A percentile compares a stretch with the other conserved stretches of the same genome.
phyloP scores from a whole-genome alignment of 2,113 vertebrate species.

The Steatornis caripensis region DNA sequence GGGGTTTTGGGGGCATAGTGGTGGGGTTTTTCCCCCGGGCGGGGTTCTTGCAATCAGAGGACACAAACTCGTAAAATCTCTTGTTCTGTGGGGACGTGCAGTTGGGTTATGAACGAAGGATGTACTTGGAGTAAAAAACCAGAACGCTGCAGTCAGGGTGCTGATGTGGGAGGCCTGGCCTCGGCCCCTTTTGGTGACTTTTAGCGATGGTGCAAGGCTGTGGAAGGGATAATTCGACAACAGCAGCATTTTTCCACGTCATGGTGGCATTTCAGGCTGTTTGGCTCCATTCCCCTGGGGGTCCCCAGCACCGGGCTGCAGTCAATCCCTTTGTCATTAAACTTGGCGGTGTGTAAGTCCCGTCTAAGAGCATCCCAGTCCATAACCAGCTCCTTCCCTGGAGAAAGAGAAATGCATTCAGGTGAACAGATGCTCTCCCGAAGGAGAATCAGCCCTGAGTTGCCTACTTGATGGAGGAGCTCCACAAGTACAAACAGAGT shows the following conservation, averaged over 20 bases:
- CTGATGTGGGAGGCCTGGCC: neutral
- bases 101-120: neutral
- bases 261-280: neutral
- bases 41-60: neutral
- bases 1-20: too few species aligned
- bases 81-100: neutral
- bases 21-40: neutral
- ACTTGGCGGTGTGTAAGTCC: neutral
- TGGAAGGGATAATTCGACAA: neutral
- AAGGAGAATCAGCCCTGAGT: neutral
- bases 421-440: neutral
- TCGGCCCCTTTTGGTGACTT: neutral
- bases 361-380: neutral
- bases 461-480: neutral
- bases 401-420: neutral
- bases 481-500: neutral
- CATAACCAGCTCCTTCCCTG: neutral
- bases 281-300: neutral
- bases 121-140: neutral
- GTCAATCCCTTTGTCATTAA: neutral
- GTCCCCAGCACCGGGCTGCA: neutral
- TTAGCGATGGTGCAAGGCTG: fast-evolving
- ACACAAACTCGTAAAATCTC: neutral
- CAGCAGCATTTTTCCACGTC: neutral
- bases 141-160: neutral